Evolutionary conservation across 2,113 vertebrate species (phyloP).

Genomic region (Mola mola): DNA sequence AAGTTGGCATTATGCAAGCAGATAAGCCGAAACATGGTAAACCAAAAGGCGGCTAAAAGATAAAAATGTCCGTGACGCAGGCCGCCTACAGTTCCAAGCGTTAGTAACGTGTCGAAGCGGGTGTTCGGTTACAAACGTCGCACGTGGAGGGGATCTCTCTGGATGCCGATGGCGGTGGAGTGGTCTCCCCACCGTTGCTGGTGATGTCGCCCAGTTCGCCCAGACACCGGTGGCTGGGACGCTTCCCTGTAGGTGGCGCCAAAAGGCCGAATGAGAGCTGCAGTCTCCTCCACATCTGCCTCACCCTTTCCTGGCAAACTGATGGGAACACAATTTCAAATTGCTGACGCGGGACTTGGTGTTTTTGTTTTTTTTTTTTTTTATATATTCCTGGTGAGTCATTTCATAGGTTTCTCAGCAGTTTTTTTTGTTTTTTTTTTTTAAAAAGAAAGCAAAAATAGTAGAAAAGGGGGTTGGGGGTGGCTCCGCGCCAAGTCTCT

Average conservation of each 20-base stretch:
- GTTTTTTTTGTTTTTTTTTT: background rate
- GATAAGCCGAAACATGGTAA: constrained; percentile 42
- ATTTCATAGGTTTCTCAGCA: constrained; percentile 25
- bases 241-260: constrained; percentile 37
- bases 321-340: constrained; percentile 22
- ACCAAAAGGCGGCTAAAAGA: constrained; percentile 63
- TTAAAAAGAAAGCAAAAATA: constrained; percentile 87
- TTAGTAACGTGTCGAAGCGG: constrained; percentile 72
- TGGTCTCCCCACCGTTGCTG: constrained; percentile 58
- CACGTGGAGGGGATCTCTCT: constrained; percentile 24
- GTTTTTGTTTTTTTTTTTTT: constrained; percentile 1
- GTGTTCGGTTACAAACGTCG: constrained; percentile 42
- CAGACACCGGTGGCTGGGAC: constrained; percentile 56
- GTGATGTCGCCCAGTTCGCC: constrained; percentile 55
- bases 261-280: too few relatives aligned
- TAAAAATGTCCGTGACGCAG: constrained; percentile 58
- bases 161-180: constrained; percentile 1
- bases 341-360: background rate
- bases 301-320: background rate
- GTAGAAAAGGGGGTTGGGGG: constrained; percentile 88
- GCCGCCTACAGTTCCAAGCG: constrained; percentile 52
- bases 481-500: constrained; percentile 86
- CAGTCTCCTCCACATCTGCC: background rate
- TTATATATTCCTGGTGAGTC: constrained; percentile 33
- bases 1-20: constrained; percentile 41